Conservation (phyloP, 2,888 invertebrate species). For the Diaperis boleti region DNA sequence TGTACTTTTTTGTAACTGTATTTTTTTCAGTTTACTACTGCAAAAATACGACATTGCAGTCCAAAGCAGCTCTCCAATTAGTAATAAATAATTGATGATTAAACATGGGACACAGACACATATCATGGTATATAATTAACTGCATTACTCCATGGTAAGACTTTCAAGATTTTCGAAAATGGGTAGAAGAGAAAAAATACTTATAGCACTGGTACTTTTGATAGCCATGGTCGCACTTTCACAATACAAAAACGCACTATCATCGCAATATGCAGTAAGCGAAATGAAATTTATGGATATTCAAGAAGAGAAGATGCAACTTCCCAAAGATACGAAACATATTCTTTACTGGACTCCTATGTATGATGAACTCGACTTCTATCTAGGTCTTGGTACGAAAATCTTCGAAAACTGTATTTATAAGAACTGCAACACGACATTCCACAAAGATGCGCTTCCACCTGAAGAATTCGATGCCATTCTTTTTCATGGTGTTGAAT, state of each 20-base stretch:
- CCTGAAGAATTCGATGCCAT: slow-evolving; percentile 68
- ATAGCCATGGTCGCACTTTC: no score
- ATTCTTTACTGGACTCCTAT: slow-evolving; percentile 54
- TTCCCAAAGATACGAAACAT: slow-evolving; percentile 35
- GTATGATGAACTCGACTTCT: slow-evolving; percentile 46
- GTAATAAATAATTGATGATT: no score
- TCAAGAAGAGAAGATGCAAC: not conserved
- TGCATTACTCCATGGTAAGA: no score
- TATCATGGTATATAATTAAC: no score
- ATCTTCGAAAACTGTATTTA: slow-evolving; percentile 59
- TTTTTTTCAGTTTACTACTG: slow-evolving; percentile 12
- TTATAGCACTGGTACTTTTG: no score
- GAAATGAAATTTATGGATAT: slow-evolving; percentile 6
- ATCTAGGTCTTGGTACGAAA: slow-evolving; percentile 47
- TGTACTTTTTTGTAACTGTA: slow-evolving; percentile 3
- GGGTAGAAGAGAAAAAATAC: no score
- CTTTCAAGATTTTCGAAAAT: no score
- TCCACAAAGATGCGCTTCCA: slow-evolving; percentile 58
- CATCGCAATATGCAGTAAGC: not conserved
- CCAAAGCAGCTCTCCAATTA: not conserved
- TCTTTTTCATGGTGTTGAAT: slow-evolving; percentile 68
- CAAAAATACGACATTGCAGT: not conserved
- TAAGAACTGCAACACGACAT: slow-evolving; percentile 67
- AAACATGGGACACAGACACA: no score
- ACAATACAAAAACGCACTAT: slow-evolving; percentile 4